Conservation (phyloP, 2,113 vertebrate species). For the Chrysemys picta region DNA sequence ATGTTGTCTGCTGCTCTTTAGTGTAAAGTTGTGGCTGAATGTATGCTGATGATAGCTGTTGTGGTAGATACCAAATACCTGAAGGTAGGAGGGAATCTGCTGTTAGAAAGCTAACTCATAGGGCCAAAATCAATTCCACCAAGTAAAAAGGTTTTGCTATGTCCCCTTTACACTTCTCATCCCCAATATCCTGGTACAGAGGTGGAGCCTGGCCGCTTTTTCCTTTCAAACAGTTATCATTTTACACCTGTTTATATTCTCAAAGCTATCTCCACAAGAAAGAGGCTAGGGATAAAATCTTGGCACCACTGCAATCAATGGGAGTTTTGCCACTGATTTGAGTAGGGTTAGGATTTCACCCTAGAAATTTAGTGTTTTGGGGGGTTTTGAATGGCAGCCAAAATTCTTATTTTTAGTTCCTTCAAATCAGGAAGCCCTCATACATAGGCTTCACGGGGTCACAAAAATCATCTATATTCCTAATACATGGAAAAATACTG, state of each 20-base stretch:
- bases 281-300: fast-evolving
- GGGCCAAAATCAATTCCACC: background rate
- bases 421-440: background rate
- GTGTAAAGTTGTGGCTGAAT: background rate
- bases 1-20: background rate
- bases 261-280: background rate
- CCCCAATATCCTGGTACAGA: background rate
- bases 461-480: background rate
- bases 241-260: background rate
- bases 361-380: background rate
- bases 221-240: background rate
- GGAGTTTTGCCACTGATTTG: background rate
- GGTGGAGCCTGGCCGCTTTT: background rate
- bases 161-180: background rate
- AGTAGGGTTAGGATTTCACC: background rate
- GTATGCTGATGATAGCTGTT: background rate
- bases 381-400: background rate
- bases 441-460: background rate
- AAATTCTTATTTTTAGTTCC: background rate
- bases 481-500: background rate
- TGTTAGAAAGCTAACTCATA: background rate
- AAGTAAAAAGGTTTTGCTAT: background rate
- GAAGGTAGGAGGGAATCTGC: background rate
- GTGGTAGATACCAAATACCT: background rate
- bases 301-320: background rate